Conservation (phyloP, 1,140 invertebrate species). For the Hycleus phaleratus region DNA sequence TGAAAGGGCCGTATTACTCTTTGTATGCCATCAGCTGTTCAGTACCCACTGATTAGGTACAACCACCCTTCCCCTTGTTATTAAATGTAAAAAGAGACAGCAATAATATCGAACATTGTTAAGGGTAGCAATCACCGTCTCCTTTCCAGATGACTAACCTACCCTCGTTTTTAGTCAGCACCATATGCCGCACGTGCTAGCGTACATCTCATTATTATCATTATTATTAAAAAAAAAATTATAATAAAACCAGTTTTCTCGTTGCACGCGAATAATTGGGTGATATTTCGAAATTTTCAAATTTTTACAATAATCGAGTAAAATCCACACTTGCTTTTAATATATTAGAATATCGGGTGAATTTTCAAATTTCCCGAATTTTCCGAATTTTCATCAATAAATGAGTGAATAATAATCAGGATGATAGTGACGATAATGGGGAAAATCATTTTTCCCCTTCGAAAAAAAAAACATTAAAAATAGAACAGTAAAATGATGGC, state of each 20-base stretch:
- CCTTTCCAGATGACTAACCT: conserved; percentile 5
- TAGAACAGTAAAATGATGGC: no score
- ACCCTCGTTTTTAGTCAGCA: conserved; percentile 7
- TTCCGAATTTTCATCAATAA: no score
- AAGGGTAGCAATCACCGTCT: conserved; percentile 8
- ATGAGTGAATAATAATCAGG: no score
- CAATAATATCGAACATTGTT: conserved; percentile 2
- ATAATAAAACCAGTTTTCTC: conserved; percentile 6
- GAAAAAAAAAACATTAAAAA: no score
- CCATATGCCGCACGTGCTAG: conserved; percentile 13
- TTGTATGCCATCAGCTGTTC: conserved; percentile 15
- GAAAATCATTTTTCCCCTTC: neutral
- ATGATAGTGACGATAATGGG: neutral
- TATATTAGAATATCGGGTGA: no score
- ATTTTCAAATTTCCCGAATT: no score
- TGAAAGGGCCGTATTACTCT: conserved; percentile 7
- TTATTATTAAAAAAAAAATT: neutral
- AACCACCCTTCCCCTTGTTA: conserved; percentile 12
- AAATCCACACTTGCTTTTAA: no score
- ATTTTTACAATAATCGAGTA: no score
- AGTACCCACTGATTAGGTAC: conserved; percentile 14
- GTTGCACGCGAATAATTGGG: no score
- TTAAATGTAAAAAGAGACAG: conserved; percentile 9
- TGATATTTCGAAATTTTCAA: no score
- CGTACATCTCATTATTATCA: neutral